Evolutionary conservation across 2,113 vertebrate species (phyloP).

Genomic region (Hiodon alosoides): DNA sequence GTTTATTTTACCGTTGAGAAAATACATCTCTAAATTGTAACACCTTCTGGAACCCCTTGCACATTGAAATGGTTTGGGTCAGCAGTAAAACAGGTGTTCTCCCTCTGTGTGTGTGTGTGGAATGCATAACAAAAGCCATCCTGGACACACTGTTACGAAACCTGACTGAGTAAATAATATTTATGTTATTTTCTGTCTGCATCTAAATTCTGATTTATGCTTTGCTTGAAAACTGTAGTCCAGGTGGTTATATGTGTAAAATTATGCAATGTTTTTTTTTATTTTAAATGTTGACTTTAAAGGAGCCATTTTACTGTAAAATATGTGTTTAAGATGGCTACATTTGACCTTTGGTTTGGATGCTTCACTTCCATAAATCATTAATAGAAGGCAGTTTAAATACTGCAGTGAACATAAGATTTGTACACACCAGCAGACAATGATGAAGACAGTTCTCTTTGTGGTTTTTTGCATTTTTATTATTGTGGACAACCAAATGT

Average conservation of each 20-base stretch:
- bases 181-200: too few relatives aligned
- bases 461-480: slow-evolving; percentile 40
- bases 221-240: too few relatives aligned
- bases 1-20: too few relatives aligned
- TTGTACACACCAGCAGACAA: slow-evolving; percentile 11
- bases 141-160: too few relatives aligned
- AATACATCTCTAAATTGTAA: too few relatives aligned
- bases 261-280: not conserved
- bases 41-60: too few relatives aligned
- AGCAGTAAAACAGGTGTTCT: too few relatives aligned
- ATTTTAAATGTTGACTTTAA: not conserved
- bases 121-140: too few relatives aligned
- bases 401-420: not conserved
- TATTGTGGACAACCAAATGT: slow-evolving; percentile 39
- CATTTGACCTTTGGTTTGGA: slow-evolving; percentile 20
- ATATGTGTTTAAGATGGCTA: not conserved
- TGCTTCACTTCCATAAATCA: slow-evolving; percentile 38
- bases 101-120: too few relatives aligned
- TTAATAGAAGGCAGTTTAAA: slow-evolving; percentile 41
- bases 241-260: not conserved
- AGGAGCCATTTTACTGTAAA: not conserved
- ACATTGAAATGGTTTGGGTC: too few relatives aligned
- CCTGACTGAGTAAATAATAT: too few relatives aligned
- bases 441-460: slow-evolving; percentile 51
- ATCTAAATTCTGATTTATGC: too few relatives aligned